Evolutionary conservation across 2,888 invertebrate genomes (phyloP).

Genomic region (Hylaea fasciaria): DNA sequence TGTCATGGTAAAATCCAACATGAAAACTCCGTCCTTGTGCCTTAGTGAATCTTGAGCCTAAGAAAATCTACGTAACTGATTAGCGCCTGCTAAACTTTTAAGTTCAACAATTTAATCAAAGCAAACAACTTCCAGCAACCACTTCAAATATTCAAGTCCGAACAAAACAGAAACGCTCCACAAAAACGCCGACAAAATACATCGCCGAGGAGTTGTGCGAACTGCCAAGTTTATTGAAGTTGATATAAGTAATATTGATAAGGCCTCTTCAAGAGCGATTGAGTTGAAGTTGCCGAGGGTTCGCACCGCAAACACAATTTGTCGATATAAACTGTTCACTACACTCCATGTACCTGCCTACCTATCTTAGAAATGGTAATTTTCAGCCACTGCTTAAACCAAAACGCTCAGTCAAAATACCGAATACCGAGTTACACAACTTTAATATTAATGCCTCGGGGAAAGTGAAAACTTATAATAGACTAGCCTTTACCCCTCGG

Average conservation of each 20-base stretch:
- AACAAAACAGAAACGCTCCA: conserved; percentile 19
- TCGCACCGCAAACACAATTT: conserved; percentile 6
- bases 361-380: no score
- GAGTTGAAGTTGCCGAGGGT: conserved; percentile 54
- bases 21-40: no score
- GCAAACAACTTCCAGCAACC: conserved; percentile 23
- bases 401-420: neutral
- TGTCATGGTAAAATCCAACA: no score
- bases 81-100: conserved; percentile 5
- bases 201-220: conserved; percentile 30
- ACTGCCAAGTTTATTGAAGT: conserved; percentile 51
- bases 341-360: neutral
- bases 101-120: conserved; percentile 15
- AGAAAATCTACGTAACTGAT: conserved; percentile 14
- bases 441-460: conserved; percentile 32
- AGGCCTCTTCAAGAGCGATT: conserved; percentile 61
- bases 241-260: conserved; percentile 64
- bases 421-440: conserved; percentile 18
- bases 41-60: conserved; percentile 9
- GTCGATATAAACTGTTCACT: neutral
- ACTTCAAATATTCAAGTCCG: conserved; percentile 19
- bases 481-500: conserved; percentile 28
- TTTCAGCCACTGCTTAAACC: no score
- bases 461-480: conserved; percentile 35
- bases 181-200: conserved; percentile 36